phyloP scores from a whole-genome alignment of 2,888 invertebrate genomes.

The Dynastes tityus region DNA sequence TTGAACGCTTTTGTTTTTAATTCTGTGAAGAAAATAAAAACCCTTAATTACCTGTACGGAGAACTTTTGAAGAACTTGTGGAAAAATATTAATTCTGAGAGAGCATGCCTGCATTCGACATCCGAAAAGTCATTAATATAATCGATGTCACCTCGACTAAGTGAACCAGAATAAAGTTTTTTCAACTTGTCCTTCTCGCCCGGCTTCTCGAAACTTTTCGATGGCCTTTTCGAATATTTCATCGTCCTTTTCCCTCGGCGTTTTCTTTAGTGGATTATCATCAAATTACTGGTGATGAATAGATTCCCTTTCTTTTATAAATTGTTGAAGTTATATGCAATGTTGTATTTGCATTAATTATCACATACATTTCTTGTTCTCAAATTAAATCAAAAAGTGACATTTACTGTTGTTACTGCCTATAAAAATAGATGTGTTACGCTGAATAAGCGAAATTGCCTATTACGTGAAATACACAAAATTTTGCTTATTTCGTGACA shows the following conservation, averaged over 20 bases:
- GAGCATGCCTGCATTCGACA: conserved; percentile 20
- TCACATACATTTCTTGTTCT: too few species aligned
- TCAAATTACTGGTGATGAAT: conserved; percentile 17
- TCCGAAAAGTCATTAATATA: conserved; percentile 46
- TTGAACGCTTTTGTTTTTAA: conserved; percentile 2
- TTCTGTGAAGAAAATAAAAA: conserved; percentile 24
- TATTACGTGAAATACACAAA: too few species aligned
- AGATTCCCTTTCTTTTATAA: neutral
- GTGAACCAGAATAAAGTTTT: conserved; percentile 37
- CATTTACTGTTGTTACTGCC: too few species aligned
- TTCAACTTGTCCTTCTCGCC: neutral
- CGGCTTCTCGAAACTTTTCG: conserved; percentile 12
- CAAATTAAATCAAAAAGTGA: too few species aligned
- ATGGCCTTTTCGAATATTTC: conserved; percentile 25
- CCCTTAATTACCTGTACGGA: conserved; percentile 36
- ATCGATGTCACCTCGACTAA: conserved; percentile 45
- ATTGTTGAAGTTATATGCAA: too few species aligned
- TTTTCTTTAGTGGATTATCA: conserved; percentile 27
- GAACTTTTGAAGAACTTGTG: neutral
- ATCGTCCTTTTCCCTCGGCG: conserved; percentile 3
- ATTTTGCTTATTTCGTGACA: too few species aligned
- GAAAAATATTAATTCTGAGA: conserved; percentile 43
- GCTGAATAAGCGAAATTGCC: too few species aligned
- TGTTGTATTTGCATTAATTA: too few species aligned
- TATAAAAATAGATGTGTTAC: too few species aligned